Conservation (phyloP, 64 coral and sea anemone genomes). For the Actinia tenebrosa region DNA sequence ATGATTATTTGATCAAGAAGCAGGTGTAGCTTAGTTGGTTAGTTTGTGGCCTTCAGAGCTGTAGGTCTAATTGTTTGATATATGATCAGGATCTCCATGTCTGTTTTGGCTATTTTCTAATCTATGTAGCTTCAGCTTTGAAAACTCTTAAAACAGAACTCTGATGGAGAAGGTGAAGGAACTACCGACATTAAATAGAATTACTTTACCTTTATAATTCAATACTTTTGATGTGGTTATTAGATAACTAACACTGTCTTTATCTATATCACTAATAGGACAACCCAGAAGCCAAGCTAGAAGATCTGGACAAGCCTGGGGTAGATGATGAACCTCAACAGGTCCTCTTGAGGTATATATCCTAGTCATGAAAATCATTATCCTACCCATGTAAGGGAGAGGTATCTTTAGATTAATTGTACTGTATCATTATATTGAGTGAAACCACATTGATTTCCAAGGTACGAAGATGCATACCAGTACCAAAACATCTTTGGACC, state of each 20-base stretch:
- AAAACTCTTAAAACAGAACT: no score
- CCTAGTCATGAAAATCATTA: neutral
- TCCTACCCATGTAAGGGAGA: neutral
- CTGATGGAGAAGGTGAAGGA: no score
- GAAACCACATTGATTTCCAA: neutral
- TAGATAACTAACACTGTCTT: neutral
- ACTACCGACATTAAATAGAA: no score
- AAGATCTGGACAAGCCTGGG: constrained; percentile 98
- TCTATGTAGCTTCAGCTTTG: no score
- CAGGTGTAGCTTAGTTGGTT: no score
- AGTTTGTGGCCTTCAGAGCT: no score
- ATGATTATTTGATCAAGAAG: no score
- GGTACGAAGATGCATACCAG: constrained; percentile 99
- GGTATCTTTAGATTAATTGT: neutral
- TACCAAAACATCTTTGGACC: constrained; percentile 99
- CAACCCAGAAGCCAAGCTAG: constrained; percentile 93
- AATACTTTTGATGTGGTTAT: neutral
- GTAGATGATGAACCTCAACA: constrained; percentile 98
- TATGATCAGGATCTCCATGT: no score
- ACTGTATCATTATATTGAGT: no score
- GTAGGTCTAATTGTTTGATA: no score
- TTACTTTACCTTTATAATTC: no score
- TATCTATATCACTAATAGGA: constrained; percentile 39
- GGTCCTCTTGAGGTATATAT: constrained; percentile 78
- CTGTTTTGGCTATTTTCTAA: no score